Conservation (phyloP, 1,140 invertebrate genomes). For the Colletes gigas region DNA sequence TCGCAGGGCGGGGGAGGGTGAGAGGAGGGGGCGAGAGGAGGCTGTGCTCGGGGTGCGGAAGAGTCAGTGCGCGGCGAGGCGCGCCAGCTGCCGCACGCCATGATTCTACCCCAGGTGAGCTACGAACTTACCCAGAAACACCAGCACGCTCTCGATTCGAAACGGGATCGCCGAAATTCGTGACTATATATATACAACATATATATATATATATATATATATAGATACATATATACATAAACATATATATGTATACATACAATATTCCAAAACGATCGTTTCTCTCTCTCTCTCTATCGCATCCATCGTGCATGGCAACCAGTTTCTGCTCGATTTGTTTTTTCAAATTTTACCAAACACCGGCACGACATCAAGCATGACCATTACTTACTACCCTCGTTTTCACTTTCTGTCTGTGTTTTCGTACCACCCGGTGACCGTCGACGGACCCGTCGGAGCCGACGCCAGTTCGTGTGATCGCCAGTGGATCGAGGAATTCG, state of each 20-base stretch:
- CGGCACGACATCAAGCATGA: constrained; percentile 48
- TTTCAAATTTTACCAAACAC: constrained; percentile 19
- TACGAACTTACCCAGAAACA: constrained; percentile 63
- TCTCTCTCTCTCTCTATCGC: constrained; percentile 1
- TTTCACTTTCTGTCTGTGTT: constrained; percentile 7
- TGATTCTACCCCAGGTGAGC: constrained; percentile 79
- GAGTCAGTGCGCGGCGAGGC: constrained; percentile 79
- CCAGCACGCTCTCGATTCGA: constrained; percentile 46
- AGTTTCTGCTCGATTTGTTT: constrained; percentile 18
- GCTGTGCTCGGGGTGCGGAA: constrained; percentile 68
- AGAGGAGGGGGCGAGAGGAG: constrained; percentile 52
- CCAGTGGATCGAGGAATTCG: too few relatives aligned
- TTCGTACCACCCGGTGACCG: neutral
- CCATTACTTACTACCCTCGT: neutral
- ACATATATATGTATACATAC: neutral
- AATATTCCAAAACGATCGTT: constrained; percentile 11
- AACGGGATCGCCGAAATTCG: constrained; percentile 53
- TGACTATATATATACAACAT: constrained; percentile 26
- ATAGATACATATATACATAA: neutral
- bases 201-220: neutral
- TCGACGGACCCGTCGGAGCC: neutral
- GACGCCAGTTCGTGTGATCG: too few relatives aligned
- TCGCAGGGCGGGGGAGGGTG: neutral
- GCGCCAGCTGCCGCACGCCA: constrained; percentile 79
- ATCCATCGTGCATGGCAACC: constrained; percentile 30